These are phyloP conservation scores for Cephus spinipes DNA, from an alignment of 2,888 invertebrate species.

Conservation along the genomic window DNA sequence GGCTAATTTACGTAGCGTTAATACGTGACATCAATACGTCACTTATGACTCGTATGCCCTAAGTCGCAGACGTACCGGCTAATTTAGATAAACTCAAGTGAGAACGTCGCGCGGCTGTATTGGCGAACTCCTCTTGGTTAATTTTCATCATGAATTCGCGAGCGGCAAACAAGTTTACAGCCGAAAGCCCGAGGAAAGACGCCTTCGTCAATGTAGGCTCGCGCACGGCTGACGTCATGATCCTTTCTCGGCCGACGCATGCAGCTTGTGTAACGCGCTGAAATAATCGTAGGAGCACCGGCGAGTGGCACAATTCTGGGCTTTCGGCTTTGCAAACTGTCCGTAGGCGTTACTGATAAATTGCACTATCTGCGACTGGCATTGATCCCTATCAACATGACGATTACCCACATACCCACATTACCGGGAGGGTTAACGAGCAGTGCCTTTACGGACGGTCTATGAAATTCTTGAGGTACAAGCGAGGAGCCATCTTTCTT, in stretches of 20 bases:
- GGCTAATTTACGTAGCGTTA: neutral
- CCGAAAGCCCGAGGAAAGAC: conserved; percentile 10
- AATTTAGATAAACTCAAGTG: neutral
- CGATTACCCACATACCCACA: conserved; percentile 48
- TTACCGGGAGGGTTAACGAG: neutral
- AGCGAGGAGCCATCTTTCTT: neutral
- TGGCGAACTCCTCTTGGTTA: conserved; percentile 41
- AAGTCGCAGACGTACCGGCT: neutral
- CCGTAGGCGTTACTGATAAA: conserved; percentile 62
- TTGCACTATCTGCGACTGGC: conserved; percentile 57
- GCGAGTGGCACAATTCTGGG: conserved; percentile 44
- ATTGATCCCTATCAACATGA: conserved; percentile 64
- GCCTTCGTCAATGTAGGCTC: conserved; percentile 22
- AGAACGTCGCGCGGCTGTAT: neutral
- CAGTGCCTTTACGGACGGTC: neutral
- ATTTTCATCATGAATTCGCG: conserved; percentile 55
- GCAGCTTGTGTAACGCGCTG: conserved; percentile 26
- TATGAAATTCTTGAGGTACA: neutral
- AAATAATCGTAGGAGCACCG: conserved; percentile 46
- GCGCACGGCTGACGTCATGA: conserved; percentile 36
- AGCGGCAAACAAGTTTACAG: conserved; percentile 48
- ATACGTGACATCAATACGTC: neutral
- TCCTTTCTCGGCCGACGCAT: conserved; percentile 31
- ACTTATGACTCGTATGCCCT: neutral
- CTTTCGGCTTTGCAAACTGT: conserved; percentile 54